A percentile compares a stretch with the other conserved stretches of the same genome.
Evolutionary conservation across 1,140 invertebrate species (phyloP).

Genomic region (Neotoxoptera formosana): DNA sequence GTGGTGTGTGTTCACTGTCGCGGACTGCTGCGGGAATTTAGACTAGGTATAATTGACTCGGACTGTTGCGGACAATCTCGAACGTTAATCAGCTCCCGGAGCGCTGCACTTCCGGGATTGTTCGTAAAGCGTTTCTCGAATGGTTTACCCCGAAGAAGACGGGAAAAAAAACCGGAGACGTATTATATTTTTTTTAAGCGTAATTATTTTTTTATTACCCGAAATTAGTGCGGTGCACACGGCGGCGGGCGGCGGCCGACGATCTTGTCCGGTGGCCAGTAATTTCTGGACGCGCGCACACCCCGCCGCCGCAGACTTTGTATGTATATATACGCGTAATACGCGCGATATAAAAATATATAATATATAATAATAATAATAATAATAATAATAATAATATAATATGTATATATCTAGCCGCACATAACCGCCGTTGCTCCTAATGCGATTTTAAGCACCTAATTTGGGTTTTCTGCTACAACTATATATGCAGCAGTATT

Average conservation of each 20-base stretch:
- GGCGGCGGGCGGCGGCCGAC: neutral
- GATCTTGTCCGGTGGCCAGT: constrained; percentile 27
- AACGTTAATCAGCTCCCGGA: neutral
- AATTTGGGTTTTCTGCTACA: neutral
- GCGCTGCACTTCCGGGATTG: constrained; percentile 30
- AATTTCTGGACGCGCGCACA: neutral
- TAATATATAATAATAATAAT: too few species aligned
- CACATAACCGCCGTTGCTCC: neutral
- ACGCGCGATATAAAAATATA: too few species aligned
- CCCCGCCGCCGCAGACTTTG: neutral
- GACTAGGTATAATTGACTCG: neutral
- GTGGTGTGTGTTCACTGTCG: neutral
- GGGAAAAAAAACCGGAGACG: neutral
- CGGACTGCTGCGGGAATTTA: neutral
- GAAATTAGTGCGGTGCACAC: constrained; percentile 23
- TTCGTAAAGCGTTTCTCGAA: constrained; percentile 37
- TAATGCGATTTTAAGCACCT: constrained; percentile 57
- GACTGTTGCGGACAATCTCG: neutral
- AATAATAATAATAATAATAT: neutral
- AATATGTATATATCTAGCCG: neutral
- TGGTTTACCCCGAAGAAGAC: neutral
- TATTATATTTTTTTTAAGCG: neutral
- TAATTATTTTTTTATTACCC: constrained; percentile 56
- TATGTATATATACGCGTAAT: too few species aligned
- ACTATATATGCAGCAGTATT: too few species aligned